Evolutionary conservation across 2,888 invertebrate genomes (phyloP).

Genomic region (Pecten maximus): DNA sequence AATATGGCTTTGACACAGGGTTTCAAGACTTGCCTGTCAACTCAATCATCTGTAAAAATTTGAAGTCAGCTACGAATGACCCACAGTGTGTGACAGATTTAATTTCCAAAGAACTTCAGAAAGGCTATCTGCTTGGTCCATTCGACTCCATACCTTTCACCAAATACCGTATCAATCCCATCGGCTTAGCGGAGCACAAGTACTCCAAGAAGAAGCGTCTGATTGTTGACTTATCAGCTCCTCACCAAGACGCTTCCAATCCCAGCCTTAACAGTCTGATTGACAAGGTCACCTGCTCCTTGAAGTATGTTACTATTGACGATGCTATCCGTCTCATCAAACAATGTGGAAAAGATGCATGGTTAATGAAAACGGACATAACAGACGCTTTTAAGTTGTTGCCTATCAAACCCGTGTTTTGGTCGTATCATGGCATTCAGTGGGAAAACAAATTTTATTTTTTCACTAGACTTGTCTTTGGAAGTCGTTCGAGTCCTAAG

Average conservation of each 20-base stretch:
- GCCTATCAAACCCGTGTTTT: background rate
- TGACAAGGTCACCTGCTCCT: background rate
- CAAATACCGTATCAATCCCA: slow-evolving; percentile 29
- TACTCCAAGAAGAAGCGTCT: slow-evolving; percentile 9
- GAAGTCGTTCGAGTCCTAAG: background rate
- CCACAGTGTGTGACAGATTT: slow-evolving; percentile 7
- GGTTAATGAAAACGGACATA: slow-evolving; percentile 8
- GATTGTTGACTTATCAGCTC: slow-evolving; percentile 36
- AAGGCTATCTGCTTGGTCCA: slow-evolving; percentile 26
- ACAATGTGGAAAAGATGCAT: background rate
- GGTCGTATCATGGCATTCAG: background rate
- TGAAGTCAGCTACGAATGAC: slow-evolving; percentile 41
- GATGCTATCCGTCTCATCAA: background rate
- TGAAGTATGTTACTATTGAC: slow-evolving; percentile 26
- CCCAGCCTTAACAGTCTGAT: slow-evolving; percentile 42
- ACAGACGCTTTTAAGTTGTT: slow-evolving; percentile 40
- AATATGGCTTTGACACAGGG: slow-evolving; percentile 41
- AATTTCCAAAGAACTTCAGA: slow-evolving; percentile 36
- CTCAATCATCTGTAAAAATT: slow-evolving; percentile 43
- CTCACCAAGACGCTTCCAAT: background rate
- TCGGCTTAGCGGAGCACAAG: slow-evolving; percentile 36
- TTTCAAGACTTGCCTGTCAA: background rate
- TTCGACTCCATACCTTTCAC: background rate
- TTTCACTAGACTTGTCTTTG: background rate
- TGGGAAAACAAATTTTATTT: background rate